Base-by-base conservation (phyloP, 2,113 vertebrate genomes). In the Lutjanus erythropterus region DNA sequence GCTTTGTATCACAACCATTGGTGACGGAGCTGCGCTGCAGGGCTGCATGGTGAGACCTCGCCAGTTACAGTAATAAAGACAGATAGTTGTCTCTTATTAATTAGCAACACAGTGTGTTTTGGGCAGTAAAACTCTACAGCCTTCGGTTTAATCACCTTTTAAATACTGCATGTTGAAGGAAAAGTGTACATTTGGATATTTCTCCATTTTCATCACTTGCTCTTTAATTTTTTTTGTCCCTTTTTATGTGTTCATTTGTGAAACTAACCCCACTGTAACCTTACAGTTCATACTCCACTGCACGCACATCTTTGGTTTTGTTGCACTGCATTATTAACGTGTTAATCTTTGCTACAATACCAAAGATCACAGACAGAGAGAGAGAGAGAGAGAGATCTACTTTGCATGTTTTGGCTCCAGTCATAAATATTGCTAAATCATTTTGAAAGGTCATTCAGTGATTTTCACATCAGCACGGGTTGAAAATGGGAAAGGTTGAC, bases 371-470 rank as follows among this genome's bases (percentile, higher is more conserved):
- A 35, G 8, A 76, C 11, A 58, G 31, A 49, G 47, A 47, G 21
- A 35, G n/a, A 47, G 9, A 21, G 31, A 46, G 21, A 12, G 21
- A 37, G 7, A 59, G 5, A 18, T 21, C 31, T 16, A 25, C 21
- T 80, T 68, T 83, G 71, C 33, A 71, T 78, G 47, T 72, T 80
- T 66, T 29, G 21, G 19, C 60, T 39, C 18, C 18, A 42, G 50
- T 56, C 65, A 72, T 76, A 8, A 79, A 85, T 80, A 72, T 66
- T 59, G 71, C 64, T 74, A 68, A 77, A 78, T 80, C 33, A 37
- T 64, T 84, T 64, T 59, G 64, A 90, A 81, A 91, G 78, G 85
- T 90, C 88, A 88, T 85, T 86, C 78, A 73, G 73, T 59, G 62
- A 52, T 42, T 85, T 81, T 71, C 55, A 53, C 31, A 66, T 59